Base-by-base conservation (phyloP, 1,140 invertebrate species). In the Magallana angulata region DNA sequence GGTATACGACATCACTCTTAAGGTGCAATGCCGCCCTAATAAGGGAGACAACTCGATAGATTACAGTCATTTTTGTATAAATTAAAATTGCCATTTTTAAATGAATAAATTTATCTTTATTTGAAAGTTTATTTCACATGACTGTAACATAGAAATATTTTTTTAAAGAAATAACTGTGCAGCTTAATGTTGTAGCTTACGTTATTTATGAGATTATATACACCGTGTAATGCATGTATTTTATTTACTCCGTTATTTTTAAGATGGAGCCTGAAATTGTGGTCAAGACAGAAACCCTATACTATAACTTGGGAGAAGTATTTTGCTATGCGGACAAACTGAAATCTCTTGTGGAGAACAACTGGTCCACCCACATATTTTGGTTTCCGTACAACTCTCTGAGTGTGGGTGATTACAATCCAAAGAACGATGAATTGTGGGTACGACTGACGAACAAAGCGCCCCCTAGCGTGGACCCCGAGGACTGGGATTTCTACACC, bases 1-100 rank as follows among this genome's bases (percentile, higher is more conserved):
- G 16, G 76, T 88, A 2, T 88, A 80, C 48, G 87, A 88, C 57
- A 84, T 88, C 57, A 88, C 87, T 4, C 57, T 88, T 6, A 85
- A 81, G 57, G 8, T 88, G 1, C 11, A 88, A 62, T 30, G 36
- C 8, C 6, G 24, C n/a, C 36, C 36, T 2, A 48, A 48, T 48
- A 48, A 48, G 36, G 36, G 36, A 2, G 36, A 48, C 36, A 48
- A 48, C 36, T 48, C 5, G 24, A 24, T 24, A 24, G 24, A 24
- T 24, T 24, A 24, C 24, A 24, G 24, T 48, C 5, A 5, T 48
- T 2, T 48, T 5, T 48, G 36, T 48, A 48, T 3, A 48, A 24
- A 24, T 24, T 24, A 24, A 1, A 24, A 24, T 48, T 48, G 36
- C 36, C 36, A 48, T 48, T 48, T 5, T 48, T 48, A 48, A 48